These are phyloP conservation scores for Athrips mouffetella DNA, from an alignment of 2,888 invertebrate genomes.

Conservation along the genomic window DNA sequence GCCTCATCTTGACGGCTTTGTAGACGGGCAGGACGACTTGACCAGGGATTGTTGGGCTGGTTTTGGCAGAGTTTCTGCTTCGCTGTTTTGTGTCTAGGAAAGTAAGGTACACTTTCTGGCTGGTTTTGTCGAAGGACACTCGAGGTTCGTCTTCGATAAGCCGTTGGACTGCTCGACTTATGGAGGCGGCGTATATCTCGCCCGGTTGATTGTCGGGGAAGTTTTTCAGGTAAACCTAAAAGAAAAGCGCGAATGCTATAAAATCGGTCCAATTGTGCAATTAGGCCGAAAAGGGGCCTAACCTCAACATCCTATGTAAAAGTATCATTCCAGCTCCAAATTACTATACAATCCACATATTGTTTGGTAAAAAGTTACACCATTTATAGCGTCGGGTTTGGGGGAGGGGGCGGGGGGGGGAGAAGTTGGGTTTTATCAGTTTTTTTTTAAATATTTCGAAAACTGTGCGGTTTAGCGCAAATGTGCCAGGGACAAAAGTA, in stretches of 20 bases:
- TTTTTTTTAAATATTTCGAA: too few species aligned
- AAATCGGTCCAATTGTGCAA: too few species aligned
- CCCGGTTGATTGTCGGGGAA: constrained; percentile 83
- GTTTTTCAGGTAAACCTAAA: constrained; percentile 59
- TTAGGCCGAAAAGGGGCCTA: too few species aligned
- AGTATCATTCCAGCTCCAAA: too few species aligned
- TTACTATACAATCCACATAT: too few species aligned
- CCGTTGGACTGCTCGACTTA: constrained; percentile 78
- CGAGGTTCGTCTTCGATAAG: constrained; percentile 71
- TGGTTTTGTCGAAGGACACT: constrained; percentile 71
- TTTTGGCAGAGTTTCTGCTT: constrained; percentile 47
- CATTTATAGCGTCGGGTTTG: too few species aligned
- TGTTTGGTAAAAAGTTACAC: too few species aligned
- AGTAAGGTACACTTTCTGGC: constrained; percentile 82
- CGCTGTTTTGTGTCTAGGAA: constrained; percentile 67
- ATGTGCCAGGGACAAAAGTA: too few species aligned
- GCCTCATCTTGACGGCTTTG: constrained; percentile 84
- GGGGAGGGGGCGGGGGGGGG: too few species aligned
- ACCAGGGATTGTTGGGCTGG: constrained; percentile 74
- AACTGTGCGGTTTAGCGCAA: too few species aligned
- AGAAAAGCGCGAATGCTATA: not conserved
- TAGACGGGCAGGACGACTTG: constrained; percentile 84
- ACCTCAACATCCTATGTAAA: too few species aligned
- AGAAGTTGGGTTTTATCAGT: too few species aligned
- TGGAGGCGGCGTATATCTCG: constrained; percentile 81